These are phyloP conservation scores for Hemicordylus capensis DNA, from an alignment of 2,113 vertebrate genomes.

Conservation along the genomic window DNA sequence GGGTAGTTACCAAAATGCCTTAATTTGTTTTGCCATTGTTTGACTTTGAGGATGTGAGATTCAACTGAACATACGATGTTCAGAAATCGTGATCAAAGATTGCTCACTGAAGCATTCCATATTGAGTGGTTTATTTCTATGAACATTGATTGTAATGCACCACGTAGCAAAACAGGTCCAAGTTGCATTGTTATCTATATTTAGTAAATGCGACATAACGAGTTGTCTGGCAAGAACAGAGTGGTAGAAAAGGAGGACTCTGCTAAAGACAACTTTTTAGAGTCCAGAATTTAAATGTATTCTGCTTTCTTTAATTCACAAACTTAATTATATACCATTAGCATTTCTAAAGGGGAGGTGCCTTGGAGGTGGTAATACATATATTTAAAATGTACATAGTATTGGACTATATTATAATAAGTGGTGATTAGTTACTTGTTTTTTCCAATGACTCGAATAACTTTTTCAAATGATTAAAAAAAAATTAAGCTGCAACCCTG, in stretches of 20 bases:
- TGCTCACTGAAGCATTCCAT: background rate
- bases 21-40: constrained; percentile 22
- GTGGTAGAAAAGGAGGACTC: background rate
- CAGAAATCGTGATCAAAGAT: background rate
- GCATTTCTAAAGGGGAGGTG: background rate
- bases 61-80: background rate
- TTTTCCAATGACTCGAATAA: background rate
- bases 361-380: too few species aligned
- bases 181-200: background rate
- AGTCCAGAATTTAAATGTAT: background rate
- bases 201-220: background rate
- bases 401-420: background rate
- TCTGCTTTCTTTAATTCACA: too few species aligned
- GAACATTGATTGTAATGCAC: background rate
- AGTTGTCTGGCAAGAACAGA: background rate
- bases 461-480: background rate
- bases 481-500: background rate
- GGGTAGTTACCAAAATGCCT: constrained; percentile 23
- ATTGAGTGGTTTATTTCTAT: background rate
- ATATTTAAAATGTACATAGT: background rate
- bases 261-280: background rate
- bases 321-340: background rate
- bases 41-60: background rate
- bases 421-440: background rate
- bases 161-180: background rate